Percentiles rank a stretch among this genome's conserved stretches.
phyloP scores from a whole-genome alignment of 2,113 vertebrate species.

The Anarhynchus alexandrinus region DNA sequence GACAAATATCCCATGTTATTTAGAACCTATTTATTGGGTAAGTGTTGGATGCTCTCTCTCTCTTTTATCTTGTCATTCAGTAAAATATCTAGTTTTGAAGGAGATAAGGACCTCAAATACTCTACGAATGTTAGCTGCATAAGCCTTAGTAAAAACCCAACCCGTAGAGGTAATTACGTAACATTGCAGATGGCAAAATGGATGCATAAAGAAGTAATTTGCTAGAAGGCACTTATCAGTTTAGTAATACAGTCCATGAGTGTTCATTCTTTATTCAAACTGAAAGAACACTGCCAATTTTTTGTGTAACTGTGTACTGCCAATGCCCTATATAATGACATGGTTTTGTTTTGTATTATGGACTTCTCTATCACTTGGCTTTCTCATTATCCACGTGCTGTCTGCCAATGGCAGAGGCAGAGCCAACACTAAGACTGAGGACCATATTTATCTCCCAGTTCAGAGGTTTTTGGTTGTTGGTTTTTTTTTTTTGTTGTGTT shows the following conservation, averaged over 20 bases:
- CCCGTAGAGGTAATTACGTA: background rate
- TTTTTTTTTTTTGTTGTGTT: background rate
- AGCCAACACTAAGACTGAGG: background rate
- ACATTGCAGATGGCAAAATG: background rate
- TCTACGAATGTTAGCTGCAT: background rate
- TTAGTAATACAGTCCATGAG: background rate
- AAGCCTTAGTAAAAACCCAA: background rate
- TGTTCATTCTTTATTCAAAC: background rate
- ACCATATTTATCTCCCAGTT: background rate
- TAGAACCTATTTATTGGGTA: background rate
- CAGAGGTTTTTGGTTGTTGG: background rate
- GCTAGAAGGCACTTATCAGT: background rate
- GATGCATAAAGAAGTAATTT: background rate
- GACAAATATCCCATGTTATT: background rate
- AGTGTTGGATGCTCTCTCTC: background rate
- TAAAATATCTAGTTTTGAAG: background rate
- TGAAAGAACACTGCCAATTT: slow-evolving; percentile 5
- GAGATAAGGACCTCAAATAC: background rate
- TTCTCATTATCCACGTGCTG: background rate
- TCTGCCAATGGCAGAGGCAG: background rate
- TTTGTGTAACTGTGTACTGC: background rate
- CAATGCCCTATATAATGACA: background rate
- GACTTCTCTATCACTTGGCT: background rate
- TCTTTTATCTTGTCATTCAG: background rate
- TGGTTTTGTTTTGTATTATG: slow-evolving; percentile 7